These are phyloP conservation scores for Acridotheres tristis DNA, from an alignment of 2,797 vertebrate species.

Conservation along the genomic window DNA sequence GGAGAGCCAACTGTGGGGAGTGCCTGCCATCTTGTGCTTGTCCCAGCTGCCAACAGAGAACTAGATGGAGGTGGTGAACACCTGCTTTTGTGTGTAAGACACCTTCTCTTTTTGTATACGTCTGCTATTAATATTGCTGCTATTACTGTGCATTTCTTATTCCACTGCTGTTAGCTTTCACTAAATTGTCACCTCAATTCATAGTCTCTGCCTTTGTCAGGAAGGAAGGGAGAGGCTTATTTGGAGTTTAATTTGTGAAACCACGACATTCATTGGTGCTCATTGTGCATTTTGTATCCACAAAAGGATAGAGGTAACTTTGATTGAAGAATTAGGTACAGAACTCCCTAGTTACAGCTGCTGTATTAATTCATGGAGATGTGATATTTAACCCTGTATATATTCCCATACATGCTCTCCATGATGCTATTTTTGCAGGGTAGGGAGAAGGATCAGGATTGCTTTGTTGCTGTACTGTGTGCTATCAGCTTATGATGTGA, in stretches of 20 bases:
- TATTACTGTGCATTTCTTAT: not conserved
- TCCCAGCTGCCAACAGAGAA: not conserved
- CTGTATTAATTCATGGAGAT: not conserved
- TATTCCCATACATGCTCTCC: not conserved
- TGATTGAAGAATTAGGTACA: not conserved
- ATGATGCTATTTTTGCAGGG: not conserved
- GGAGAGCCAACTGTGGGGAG: not conserved
- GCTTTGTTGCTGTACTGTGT: no score
- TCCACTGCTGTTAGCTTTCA: not conserved
- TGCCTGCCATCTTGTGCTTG: no score
- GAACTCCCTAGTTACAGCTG: not conserved
- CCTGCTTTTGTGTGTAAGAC: not conserved
- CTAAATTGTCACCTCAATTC: not conserved
- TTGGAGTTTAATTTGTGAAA: not conserved
- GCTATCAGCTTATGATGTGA: not conserved
- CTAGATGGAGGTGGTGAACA: not conserved
- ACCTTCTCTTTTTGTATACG: not conserved
- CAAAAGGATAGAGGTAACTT: not conserved
- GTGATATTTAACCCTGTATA: not conserved
- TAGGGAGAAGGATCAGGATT: not conserved
- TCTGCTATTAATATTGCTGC: not conserved
- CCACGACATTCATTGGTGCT: not conserved
- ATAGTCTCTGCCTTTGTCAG: not conserved
- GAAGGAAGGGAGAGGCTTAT: not conserved
- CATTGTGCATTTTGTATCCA: not conserved